Evolutionary conservation across 2,113 vertebrate species (phyloP), one percentile per base, ranked within the genome.

Genomic region (Toxostoma redivivum): DNA sequence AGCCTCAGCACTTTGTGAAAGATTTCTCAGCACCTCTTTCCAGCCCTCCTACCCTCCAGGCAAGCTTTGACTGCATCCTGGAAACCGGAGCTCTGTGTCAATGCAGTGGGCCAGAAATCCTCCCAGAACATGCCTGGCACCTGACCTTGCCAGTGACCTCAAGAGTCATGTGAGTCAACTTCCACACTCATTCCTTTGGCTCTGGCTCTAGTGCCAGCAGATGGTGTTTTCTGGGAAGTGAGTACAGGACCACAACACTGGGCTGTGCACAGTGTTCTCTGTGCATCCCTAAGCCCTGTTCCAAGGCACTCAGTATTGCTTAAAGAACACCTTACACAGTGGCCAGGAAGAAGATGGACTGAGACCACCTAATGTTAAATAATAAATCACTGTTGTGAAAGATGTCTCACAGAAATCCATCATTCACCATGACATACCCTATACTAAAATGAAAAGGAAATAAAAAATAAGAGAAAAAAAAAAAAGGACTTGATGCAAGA

Each of bases 381-480:
- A 64, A 83, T 58, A 45, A 45, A 92, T 61, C 62, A 54, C 18
- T 2, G 0, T 5, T 70, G 51, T 31, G 37, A 87, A 45, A 51
- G 30, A 31, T 17, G 10, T 15, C 87, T 74, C 19, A 72, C 23
- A 65, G 81, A 94, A 89, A 85, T 38, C 11, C 37, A 50, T 54
- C 8, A 28, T 80, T 62, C 54, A 80, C 38, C 21, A 21, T 16
- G 33, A 67, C n/a, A 82, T 40, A 11, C 45, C 40, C 40, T 53
- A n/a, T 8, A 37, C 50, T 42, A 73, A 85, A 90, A 92, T 28
- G 14, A 73, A 85, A 90, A 92, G 24, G 15, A 73, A 27, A 56
- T n/a, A 72, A 7, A 7, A 17, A 8, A 19, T 10, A 9, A 44
- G 4, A 9, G 2, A 11, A 27, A 8, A 31, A 2, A 7, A 40